Conservation (phyloP, 2,888 invertebrate genomes). For the Phalera bucephala region DNA sequence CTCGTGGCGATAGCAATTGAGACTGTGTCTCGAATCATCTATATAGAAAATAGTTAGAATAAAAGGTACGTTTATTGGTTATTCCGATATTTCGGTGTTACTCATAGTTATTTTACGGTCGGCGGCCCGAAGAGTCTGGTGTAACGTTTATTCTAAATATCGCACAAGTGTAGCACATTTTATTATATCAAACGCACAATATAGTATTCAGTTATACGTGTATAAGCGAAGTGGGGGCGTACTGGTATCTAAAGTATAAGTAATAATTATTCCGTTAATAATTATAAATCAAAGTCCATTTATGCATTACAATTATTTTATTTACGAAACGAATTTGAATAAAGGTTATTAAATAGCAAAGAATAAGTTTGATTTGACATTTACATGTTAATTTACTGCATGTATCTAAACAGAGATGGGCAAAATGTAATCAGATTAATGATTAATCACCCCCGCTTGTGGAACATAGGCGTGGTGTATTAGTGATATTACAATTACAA, state of each 20-base stretch:
- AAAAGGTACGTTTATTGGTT: constrained; percentile 32
- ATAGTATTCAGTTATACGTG: constrained; percentile 9
- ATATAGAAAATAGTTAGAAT: constrained; percentile 25
- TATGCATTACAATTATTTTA: no score
- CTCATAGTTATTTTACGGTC: constrained; percentile 25
- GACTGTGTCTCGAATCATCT: constrained; percentile 26
- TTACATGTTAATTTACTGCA: no score
- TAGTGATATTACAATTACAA: no score
- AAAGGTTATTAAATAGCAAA: no score
- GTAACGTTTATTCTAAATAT: constrained; percentile 7
- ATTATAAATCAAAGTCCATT: no score
- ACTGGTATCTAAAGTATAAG: constrained; percentile 18
- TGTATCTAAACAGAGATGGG: no score
- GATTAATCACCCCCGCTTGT: no score
- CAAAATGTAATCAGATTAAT: no score
- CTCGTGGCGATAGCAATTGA: constrained; percentile 25
- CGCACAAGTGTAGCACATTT: constrained; percentile 31
- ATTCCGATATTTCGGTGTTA: constrained; percentile 40
- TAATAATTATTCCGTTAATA: constrained; percentile 5
- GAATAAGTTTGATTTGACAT: no score
- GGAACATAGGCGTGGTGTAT: no score
- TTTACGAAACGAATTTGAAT: no score
- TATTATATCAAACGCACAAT: constrained; percentile 28
- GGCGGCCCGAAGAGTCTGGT: constrained; percentile 32
- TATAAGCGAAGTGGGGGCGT: constrained; percentile 12